Conservation (phyloP, 2,888 invertebrate species). For the Rhopalosiphum nymphaeae region DNA sequence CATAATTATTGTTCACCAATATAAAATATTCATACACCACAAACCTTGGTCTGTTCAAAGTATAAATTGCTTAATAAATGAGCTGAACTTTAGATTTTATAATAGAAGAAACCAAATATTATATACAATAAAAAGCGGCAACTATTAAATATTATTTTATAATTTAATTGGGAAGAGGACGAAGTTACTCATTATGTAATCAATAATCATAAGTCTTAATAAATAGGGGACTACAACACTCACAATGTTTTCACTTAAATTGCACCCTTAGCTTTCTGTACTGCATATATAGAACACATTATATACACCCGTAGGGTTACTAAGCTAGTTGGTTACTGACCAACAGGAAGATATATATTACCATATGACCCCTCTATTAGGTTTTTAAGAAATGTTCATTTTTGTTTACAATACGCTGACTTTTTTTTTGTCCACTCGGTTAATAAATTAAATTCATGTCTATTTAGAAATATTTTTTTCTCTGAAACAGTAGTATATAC, state of each 20-base stretch:
- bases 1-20: background rate
- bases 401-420: background rate
- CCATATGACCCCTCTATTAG: background rate
- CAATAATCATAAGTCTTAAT: background rate
- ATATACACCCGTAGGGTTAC: background rate
- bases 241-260: background rate
- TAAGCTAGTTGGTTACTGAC: background rate
- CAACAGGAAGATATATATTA: background rate
- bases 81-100: background rate
- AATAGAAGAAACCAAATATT: background rate
- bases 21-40: background rate
- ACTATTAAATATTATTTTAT: conserved; percentile 1
- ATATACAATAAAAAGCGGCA: background rate
- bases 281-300: background rate
- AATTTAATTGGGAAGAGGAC: background rate
- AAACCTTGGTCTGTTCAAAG: background rate
- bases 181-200: background rate
- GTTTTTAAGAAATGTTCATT: background rate
- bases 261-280: background rate
- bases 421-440: background rate
- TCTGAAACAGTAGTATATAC: background rate
- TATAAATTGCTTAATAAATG: background rate
- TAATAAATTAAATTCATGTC: background rate
- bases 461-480: background rate
- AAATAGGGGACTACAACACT: background rate